Evolutionary conservation across 2,797 vertebrate species (phyloP).

Genomic region (Tapirus indicus): DNA sequence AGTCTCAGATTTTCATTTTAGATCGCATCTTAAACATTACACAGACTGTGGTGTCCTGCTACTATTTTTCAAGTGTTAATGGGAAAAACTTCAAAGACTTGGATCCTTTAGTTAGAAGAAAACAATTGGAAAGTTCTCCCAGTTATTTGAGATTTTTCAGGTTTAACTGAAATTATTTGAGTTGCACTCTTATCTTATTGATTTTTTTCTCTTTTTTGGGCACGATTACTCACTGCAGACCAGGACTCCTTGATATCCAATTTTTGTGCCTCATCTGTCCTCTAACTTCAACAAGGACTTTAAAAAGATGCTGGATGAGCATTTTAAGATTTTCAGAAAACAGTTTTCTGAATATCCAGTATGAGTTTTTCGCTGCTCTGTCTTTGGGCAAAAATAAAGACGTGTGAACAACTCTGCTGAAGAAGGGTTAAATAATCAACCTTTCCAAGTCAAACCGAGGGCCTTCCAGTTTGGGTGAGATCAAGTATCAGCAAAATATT

Average conservation of each 20-base stretch:
- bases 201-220: not conserved
- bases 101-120: not conserved
- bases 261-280: slow-evolving; percentile 14
- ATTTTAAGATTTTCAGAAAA: slow-evolving; percentile 47
- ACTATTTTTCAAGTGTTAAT: slow-evolving; percentile 27
- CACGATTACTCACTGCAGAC: not conserved
- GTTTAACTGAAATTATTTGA: slow-evolving; percentile 46
- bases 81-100: slow-evolving; percentile 15
- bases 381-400: slow-evolving; percentile 6
- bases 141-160: slow-evolving; percentile 24
- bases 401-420: not conserved
- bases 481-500: slow-evolving; percentile 72
- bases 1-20: slow-evolving; percentile 46
- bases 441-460: not conserved
- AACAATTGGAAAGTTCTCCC: not conserved
- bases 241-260: not conserved
- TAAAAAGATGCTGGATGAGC: not conserved
- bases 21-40: not conserved
- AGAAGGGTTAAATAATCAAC: slow-evolving; percentile 54
- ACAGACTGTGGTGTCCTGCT: not conserved
- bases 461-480: slow-evolving; percentile 47
- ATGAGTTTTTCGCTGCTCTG: slow-evolving; percentile 12
- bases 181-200: slow-evolving; percentile 4
- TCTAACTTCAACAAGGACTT: not conserved
- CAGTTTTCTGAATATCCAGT: slow-evolving; percentile 10